Conservation (phyloP, 1,140 invertebrate species). For the Micrasema minimum region DNA sequence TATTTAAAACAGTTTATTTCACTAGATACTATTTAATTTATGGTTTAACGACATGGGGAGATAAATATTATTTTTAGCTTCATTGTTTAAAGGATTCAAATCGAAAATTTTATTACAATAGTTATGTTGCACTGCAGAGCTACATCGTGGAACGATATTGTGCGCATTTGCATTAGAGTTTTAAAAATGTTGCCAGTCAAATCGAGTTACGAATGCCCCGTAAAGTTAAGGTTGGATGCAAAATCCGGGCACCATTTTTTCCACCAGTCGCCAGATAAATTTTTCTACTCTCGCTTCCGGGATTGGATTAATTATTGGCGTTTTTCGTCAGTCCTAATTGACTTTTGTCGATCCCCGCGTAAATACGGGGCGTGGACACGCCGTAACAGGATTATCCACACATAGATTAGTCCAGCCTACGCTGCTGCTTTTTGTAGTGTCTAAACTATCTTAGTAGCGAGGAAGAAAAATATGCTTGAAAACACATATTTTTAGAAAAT, state of each 20-base stretch:
- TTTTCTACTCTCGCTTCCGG: conserved; percentile 5
- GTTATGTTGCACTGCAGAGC: not conserved
- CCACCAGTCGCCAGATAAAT: not conserved
- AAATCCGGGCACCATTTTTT: not conserved
- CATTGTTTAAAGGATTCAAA: no score
- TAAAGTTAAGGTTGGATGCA: not conserved
- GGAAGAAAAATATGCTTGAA: not conserved
- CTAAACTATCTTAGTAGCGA: not conserved
- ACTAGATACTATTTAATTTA: no score
- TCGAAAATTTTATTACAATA: not conserved
- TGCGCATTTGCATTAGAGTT: no score
- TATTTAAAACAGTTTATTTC: no score
- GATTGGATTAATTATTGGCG: conserved; percentile 18
- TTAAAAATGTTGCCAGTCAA: no score
- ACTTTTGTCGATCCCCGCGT: conserved; percentile 17
- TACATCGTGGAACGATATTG: no score
- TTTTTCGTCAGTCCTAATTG: conserved; percentile 3
- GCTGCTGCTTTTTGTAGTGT: no score
- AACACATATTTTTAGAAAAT: not conserved
- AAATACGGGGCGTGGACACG: not conserved
- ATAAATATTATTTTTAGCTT: no score
- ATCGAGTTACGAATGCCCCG: no score
- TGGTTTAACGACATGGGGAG: no score
- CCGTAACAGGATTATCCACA: conserved; percentile 12
- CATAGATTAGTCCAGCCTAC: not conserved